phyloP scores from a whole-genome alignment of 2,113 vertebrate genomes.

The Amphilophus citrinellus region DNA sequence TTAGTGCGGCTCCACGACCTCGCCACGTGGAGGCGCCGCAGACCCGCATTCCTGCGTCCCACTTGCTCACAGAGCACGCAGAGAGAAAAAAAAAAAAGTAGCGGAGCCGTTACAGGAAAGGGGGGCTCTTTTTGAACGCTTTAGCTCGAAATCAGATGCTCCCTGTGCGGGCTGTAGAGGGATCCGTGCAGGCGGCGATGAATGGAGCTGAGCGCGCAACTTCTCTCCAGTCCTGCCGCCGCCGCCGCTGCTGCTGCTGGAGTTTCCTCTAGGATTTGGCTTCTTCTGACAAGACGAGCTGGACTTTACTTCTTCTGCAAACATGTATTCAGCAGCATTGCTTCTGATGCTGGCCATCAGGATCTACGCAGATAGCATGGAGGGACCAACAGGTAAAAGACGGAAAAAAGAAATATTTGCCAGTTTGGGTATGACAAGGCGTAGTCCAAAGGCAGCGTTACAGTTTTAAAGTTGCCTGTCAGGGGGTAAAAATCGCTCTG shows the following conservation, averaged over 20 bases:
- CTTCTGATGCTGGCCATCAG: conserved; percentile 74
- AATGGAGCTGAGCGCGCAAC: conserved; percentile 63
- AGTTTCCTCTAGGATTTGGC: conserved; percentile 62
- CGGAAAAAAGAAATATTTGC: neutral
- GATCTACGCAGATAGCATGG: conserved; percentile 77
- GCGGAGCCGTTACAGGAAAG: conserved; percentile 39
- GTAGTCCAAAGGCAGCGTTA: neutral
- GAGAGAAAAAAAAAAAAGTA: conserved; percentile 10
- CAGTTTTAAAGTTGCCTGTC: conserved; percentile 18
- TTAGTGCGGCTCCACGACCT: neutral
- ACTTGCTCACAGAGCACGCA: neutral
- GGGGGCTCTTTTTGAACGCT: conserved; percentile 45
- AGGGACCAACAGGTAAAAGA: conserved; percentile 81
- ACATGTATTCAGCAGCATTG: conserved; percentile 68
- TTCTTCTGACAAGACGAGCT: conserved; percentile 49
- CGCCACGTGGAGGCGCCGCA: conserved; percentile 75
- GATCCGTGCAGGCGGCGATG: conserved; percentile 53
- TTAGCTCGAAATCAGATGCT: conserved; percentile 71
- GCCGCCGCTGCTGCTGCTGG: conserved; percentile 28
- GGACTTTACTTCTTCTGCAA: conserved; percentile 72
- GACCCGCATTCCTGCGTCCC: conserved; percentile 49
- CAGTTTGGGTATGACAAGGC: neutral
- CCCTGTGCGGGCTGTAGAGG: conserved; percentile 70
- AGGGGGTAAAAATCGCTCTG: neutral
- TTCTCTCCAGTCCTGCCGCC: conserved; percentile 53